Conservation (phyloP, 1,140 invertebrate genomes). For the Orius laevigatus region DNA sequence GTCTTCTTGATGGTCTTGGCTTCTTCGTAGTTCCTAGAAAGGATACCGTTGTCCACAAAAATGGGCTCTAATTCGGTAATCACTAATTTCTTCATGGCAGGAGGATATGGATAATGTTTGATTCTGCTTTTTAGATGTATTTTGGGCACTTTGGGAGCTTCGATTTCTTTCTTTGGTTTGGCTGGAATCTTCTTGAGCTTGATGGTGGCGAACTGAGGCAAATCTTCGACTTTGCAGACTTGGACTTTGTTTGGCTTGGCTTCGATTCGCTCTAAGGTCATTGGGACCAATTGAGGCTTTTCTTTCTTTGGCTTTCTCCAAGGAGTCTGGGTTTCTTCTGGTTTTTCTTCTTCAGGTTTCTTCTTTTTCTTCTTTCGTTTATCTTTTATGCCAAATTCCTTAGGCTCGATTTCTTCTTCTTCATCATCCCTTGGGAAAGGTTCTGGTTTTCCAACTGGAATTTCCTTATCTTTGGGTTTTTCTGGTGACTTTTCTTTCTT, state of each 20-base stretch:
- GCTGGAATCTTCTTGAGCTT: conserved; percentile 42
- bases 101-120: conserved; percentile 29
- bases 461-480: conserved; percentile 16
- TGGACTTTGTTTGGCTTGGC: conserved; percentile 23
- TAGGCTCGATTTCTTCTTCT: conserved; percentile 17
- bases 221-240: conserved; percentile 25
- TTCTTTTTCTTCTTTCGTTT: conserved; percentile 7
- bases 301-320: not conserved
- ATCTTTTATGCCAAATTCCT: conserved; percentile 12
- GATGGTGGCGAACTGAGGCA: conserved; percentile 39
- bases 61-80: conserved; percentile 22
- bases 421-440: conserved; percentile 16
- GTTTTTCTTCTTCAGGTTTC: conserved; percentile 15
- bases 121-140: conserved; percentile 35
- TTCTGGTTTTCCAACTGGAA: conserved; percentile 16
- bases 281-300: conserved; percentile 5
- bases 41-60: conserved; percentile 37
- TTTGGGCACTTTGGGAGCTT: conserved; percentile 19
- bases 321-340: conserved; percentile 10
- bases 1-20: conserved; percentile 19
- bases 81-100: conserved; percentile 25
- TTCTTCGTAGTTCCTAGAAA: conserved; percentile 33
- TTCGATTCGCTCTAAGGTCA: conserved; percentile 23
- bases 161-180: conserved; percentile 20
- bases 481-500: conserved; percentile 19